Evolutionary conservation across 2,888 invertebrate species (phyloP).

Genomic region (Heliconius aoede): DNA sequence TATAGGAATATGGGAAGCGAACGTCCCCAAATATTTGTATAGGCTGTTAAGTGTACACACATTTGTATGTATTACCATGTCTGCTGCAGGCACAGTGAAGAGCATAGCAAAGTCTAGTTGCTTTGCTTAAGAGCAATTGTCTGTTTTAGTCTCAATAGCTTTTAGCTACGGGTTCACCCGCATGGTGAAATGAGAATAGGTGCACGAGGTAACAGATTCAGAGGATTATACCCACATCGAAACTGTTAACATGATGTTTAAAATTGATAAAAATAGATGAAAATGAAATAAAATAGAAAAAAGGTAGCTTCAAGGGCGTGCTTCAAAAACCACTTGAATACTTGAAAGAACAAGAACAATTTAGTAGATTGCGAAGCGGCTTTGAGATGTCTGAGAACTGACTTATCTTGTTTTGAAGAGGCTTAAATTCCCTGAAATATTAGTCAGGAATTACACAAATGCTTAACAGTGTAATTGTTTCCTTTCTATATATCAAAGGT

Average conservation of each 20-base stretch:
- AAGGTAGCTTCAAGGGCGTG: not conserved
- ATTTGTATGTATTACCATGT: not conserved
- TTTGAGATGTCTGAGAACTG: constrained; percentile 17
- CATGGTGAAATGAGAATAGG: too few species aligned
- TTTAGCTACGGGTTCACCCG: too few species aligned
- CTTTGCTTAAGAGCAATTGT: constrained; percentile 10
- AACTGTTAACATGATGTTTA: too few species aligned
- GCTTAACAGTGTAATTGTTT: constrained; percentile 6
- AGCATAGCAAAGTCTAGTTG: constrained; percentile 10
- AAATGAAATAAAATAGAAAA: not conserved
- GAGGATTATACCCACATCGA: too few species aligned
- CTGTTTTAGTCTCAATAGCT: not conserved
- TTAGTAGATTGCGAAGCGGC: constrained; percentile 12
- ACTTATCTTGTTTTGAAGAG: constrained; percentile 17
- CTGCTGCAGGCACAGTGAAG: constrained; percentile 6
- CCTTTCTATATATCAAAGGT: not conserved
- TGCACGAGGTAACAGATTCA: too few species aligned
- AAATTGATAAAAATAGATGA: not conserved
- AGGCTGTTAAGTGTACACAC: not conserved
- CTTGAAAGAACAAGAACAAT: constrained; percentile 20
- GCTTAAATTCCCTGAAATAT: constrained; percentile 13
- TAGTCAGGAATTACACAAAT: constrained; percentile 3
- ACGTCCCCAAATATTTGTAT: constrained; percentile 1
- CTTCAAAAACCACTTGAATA: constrained; percentile 14
- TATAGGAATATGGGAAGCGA: not conserved